These are phyloP conservation scores for Spea multiplicata DNA, from an alignment of 2,113 vertebrate species.

Conservation along the genomic window DNA sequence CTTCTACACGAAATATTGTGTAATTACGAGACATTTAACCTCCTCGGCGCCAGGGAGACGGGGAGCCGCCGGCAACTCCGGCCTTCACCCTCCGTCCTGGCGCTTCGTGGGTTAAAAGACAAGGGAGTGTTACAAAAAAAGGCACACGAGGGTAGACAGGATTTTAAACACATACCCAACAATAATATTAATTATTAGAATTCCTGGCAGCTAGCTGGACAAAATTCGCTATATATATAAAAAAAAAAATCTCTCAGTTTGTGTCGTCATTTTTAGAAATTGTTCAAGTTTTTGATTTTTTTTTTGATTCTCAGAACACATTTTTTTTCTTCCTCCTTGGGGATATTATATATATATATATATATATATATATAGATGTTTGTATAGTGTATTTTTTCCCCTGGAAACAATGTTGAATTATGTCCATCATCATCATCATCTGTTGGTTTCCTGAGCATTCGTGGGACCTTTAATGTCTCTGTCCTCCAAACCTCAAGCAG, in stretches of 20 bases:
- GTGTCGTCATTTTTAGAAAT: slow-evolving; percentile 70
- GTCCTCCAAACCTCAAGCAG: slow-evolving; percentile 84
- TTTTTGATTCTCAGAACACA: slow-evolving; percentile 57
- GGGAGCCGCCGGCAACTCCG: background rate
- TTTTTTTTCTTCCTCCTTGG: background rate
- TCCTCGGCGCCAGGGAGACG: background rate
- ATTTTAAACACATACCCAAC: slow-evolving; percentile 71
- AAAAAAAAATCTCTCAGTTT: slow-evolving; percentile 81
- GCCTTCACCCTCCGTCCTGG: background rate
- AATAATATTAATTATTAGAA: slow-evolving; percentile 57
- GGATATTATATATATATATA: background rate
- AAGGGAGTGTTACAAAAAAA: slow-evolving; percentile 86
- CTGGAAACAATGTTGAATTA: slow-evolving; percentile 54
- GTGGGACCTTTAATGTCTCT: slow-evolving; percentile 60
- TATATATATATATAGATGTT: background rate
- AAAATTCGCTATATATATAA: slow-evolving; percentile 56
- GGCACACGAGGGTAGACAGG: slow-evolving; percentile 89
- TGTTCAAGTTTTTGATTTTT: slow-evolving; percentile 54
- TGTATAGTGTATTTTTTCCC: slow-evolving; percentile 23
- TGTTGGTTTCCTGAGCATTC: slow-evolving; percentile 85
- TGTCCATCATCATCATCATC: slow-evolving; percentile 73
- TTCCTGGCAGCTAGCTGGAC: slow-evolving; percentile 65
- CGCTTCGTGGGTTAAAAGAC: slow-evolving; percentile 54
- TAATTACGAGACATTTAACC: slow-evolving; percentile 71
- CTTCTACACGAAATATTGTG: slow-evolving; percentile 64